A percentile compares a stretch with the other conserved stretches of the same genome.
Conservation (phyloP, 2,113 vertebrate genomes). For the Riparia riparia region DNA sequence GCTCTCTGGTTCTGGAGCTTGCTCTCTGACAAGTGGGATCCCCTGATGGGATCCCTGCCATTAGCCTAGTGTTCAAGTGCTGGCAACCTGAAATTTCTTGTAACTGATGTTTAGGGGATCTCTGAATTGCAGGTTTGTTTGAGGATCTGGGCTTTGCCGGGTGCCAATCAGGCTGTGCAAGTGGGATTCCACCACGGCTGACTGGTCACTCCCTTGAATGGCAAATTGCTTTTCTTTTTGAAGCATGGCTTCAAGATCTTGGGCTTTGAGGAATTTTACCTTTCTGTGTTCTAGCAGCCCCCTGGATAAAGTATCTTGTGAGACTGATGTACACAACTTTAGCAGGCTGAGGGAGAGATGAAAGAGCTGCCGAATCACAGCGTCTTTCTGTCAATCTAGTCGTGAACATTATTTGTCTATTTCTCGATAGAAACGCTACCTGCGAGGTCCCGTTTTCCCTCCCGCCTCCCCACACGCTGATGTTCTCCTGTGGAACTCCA, state of each 20-base stretch:
- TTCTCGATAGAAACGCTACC: not conserved
- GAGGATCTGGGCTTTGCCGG: not conserved
- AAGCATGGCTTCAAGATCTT: not conserved
- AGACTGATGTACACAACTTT: not conserved
- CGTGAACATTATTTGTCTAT: not conserved
- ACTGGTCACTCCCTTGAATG: not conserved
- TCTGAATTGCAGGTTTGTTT: not conserved
- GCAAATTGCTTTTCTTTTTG: not conserved
- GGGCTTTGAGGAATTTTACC: not conserved
- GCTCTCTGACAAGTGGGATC: not conserved
- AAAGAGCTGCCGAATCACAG: not conserved
- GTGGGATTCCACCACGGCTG: not conserved
- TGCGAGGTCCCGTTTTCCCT: not conserved
- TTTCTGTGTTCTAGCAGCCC: not conserved
- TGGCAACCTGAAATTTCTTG: not conserved
- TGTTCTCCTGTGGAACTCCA: not conserved
- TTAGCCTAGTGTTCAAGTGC: not conserved
- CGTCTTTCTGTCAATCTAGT: accelerated
- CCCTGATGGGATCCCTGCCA: not conserved
- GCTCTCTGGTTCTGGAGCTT: not conserved
- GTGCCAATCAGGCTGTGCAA: not conserved
- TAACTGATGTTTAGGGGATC: not conserved
- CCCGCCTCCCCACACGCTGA: not conserved
- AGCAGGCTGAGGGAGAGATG: not conserved
- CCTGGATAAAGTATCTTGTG: not conserved